Evolutionary conservation across 2,113 vertebrate species (phyloP).

Genomic region (Tonatia bakeri): DNA sequence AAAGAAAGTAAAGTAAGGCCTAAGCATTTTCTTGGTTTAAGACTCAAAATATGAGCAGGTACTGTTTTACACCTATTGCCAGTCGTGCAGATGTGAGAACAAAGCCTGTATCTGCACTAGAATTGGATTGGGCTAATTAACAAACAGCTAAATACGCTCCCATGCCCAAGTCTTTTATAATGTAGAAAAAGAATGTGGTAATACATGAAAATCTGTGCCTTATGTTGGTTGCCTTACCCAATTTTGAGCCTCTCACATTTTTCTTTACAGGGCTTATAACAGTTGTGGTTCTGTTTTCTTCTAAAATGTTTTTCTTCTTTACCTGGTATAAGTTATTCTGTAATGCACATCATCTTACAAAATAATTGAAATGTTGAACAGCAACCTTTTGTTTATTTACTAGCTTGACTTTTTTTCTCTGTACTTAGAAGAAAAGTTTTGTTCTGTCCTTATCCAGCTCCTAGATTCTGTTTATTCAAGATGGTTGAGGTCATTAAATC

Average conservation of each 20-base stretch:
- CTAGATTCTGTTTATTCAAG: neutral
- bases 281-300: neutral
- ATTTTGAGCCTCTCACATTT: neutral
- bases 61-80: neutral
- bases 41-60: neutral
- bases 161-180: neutral
- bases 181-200: neutral
- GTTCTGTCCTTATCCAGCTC: neutral
- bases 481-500: neutral
- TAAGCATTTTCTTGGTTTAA: conserved; percentile 29
- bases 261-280: neutral
- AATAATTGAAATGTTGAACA: neutral
- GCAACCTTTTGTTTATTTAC: neutral
- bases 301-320: neutral
- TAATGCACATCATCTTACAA: neutral
- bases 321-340: neutral
- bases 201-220: neutral
- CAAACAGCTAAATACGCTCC: neutral
- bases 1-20: neutral
- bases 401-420: neutral
- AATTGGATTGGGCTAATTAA: neutral
- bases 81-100: neutral
- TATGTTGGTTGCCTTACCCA: neutral
- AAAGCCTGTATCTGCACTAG: neutral
- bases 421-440: neutral